Conservation (phyloP, 2,113 vertebrate species). For the Eurystomus gularis region DNA sequence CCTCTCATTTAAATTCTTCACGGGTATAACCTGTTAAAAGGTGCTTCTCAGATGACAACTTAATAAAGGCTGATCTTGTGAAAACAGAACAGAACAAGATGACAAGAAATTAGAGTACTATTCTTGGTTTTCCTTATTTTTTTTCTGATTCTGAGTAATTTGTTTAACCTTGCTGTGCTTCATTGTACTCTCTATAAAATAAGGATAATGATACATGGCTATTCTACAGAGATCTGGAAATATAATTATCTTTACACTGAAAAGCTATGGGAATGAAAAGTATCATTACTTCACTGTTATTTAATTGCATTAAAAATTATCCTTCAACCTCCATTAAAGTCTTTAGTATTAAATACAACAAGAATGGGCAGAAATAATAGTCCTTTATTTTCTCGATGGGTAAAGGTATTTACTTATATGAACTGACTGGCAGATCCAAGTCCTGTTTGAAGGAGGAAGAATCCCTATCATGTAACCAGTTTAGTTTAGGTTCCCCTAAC, state of each 20-base stretch:
- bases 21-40: constrained; percentile 17
- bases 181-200: neutral
- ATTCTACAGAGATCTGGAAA: constrained; percentile 13
- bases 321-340: neutral
- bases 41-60: constrained; percentile 31
- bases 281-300: constrained; percentile 20
- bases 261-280: constrained; percentile 31
- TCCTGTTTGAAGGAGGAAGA: neutral
- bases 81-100: constrained; percentile 42
- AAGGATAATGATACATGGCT: neutral
- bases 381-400: neutral
- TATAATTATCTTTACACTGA: constrained; percentile 34
- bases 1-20: constrained; percentile 26
- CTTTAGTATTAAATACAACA: neutral
- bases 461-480: fast-evolving
- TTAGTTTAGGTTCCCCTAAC: neutral
- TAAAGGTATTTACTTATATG: neutral
- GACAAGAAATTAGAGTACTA: constrained; percentile 39
- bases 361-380: neutral
- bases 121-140: constrained; percentile 15
- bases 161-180: constrained; percentile 27
- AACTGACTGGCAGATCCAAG: neutral
- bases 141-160: constrained; percentile 1
- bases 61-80: constrained; percentile 44
- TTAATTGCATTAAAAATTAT: constrained; percentile 37